phyloP scores from a whole-genome alignment of 2,888 invertebrate species.

The Hirtodrosophila trivittata region DNA sequence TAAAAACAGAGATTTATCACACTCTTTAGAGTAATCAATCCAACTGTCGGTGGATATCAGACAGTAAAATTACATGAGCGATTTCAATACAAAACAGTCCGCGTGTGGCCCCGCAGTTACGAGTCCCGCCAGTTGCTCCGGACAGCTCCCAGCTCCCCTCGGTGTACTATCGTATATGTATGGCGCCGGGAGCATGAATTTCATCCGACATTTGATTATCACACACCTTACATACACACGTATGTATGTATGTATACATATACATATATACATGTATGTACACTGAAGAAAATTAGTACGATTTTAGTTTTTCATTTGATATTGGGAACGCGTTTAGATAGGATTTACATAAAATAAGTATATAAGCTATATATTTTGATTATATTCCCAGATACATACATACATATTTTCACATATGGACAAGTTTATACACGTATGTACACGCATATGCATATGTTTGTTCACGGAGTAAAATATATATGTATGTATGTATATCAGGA shows the following conservation, averaged over 20 bases:
- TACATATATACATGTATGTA: background rate
- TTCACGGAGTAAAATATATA: too few relatives aligned
- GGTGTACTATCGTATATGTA: background rate
- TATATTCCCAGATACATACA: too few relatives aligned
- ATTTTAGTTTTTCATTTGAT: too few relatives aligned
- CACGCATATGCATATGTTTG: too few relatives aligned
- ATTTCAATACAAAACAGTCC: conserved; percentile 66
- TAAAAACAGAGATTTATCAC: conserved; percentile 81
- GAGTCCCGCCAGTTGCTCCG: too few relatives aligned
- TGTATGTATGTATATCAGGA: too few relatives aligned
- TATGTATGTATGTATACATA: conserved; percentile 6
- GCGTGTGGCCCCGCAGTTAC: conserved; percentile 70
- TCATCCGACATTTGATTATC: conserved; percentile 11
- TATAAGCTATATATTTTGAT: too few relatives aligned
- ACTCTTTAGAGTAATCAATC: conserved; percentile 77
- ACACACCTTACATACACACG: background rate
- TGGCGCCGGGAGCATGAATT: conserved; percentile 58
- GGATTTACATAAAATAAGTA: too few relatives aligned
- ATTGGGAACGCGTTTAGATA: too few relatives aligned
- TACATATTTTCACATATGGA: too few relatives aligned
- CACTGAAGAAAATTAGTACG: background rate
- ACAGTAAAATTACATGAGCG: conserved; percentile 67
- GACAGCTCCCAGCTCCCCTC: background rate
- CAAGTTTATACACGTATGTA: too few relatives aligned
- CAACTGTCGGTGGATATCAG: conserved; percentile 60